Percentiles rank a stretch among this genome's conserved stretches.
These are phyloP conservation scores for Ophion obscuratus DNA, from an alignment of 2,888 invertebrate species.

Conservation along the genomic window DNA sequence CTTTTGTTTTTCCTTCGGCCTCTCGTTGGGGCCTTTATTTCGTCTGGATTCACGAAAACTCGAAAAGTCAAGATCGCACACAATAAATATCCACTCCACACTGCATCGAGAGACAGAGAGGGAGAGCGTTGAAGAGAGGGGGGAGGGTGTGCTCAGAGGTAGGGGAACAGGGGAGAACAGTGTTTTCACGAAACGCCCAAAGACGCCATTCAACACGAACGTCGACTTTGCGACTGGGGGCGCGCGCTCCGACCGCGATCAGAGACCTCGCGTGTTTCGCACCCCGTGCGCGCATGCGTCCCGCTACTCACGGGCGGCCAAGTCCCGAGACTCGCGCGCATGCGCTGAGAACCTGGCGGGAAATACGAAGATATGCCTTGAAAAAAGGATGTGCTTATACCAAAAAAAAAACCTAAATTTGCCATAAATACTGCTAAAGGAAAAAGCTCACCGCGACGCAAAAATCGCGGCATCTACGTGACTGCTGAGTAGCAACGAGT, in stretches of 20 bases:
- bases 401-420: not conserved
- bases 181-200: conserved; percentile 62
- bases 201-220: conserved; percentile 65
- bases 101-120: conserved; percentile 31
- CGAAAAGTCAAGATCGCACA: conserved; percentile 53
- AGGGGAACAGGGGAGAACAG: conserved; percentile 26
- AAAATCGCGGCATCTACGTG: not conserved
- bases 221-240: conserved; percentile 61
- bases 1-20: conserved; percentile 5
- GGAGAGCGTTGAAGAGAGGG: not conserved
- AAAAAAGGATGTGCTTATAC: conserved; percentile 11
- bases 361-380: not conserved
- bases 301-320: too few species aligned
- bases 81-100: conserved; percentile 49
- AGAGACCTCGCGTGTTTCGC: not conserved
- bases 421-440: not conserved
- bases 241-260: not conserved
- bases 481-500: not conserved
- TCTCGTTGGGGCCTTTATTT: not conserved
- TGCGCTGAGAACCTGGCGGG: too few species aligned
- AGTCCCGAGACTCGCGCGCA: too few species aligned
- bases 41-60: conserved; percentile 51
- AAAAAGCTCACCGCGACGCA: not conserved
- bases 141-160: conserved; percentile 21
- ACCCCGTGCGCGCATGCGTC: too few species aligned